These are phyloP conservation scores for Sebastes goodei DNA, from an alignment of 2,797 vertebrate species.

Conservation along the genomic window DNA sequence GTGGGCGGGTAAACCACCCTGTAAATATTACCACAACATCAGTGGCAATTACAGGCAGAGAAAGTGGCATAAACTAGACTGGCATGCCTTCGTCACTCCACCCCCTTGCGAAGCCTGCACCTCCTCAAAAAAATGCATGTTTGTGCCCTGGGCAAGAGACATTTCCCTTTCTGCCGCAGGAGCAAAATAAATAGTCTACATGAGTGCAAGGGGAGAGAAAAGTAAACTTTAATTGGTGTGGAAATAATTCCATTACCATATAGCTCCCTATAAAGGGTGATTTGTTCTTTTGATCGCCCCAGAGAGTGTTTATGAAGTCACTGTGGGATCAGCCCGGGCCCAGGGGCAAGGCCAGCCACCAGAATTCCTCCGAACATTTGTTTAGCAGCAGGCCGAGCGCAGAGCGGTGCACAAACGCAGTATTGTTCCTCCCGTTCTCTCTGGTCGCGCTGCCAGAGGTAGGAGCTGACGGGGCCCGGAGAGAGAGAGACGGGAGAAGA, in stretches of 20 bases:
- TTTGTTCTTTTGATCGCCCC: constrained; percentile 72
- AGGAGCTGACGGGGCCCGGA: constrained; percentile 52
- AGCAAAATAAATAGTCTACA: constrained; percentile 58
- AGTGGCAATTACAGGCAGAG: not conserved
- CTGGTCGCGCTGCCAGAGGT: constrained; percentile 67
- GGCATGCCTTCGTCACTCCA: not conserved
- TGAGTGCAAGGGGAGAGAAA: constrained; percentile 40
- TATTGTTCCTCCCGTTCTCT: constrained; percentile 73
- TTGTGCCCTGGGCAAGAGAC: constrained; percentile 30
- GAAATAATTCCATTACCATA: constrained; percentile 75
- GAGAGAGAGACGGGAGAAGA: constrained; percentile 36
- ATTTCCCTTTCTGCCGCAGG: constrained; percentile 37
- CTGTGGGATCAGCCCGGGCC: constrained; percentile 63
- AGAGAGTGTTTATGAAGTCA: constrained; percentile 74
- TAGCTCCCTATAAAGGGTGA: constrained; percentile 64
- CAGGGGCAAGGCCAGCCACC: constrained; percentile 67
- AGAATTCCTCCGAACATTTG: constrained; percentile 82
- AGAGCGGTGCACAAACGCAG: constrained; percentile 73
- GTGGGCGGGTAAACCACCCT: not conserved
- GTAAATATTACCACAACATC: constrained; percentile 32
- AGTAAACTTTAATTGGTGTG: constrained; percentile 67
- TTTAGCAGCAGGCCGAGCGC: constrained; percentile 77
- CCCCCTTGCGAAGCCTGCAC: not conserved
- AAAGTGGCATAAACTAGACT: constrained; percentile 15
- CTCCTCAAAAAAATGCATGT: constrained; percentile 11